These are phyloP conservation scores for Eulemur mongoz DNA, from an alignment of 2,797 vertebrate species.

Conservation along the genomic window DNA sequence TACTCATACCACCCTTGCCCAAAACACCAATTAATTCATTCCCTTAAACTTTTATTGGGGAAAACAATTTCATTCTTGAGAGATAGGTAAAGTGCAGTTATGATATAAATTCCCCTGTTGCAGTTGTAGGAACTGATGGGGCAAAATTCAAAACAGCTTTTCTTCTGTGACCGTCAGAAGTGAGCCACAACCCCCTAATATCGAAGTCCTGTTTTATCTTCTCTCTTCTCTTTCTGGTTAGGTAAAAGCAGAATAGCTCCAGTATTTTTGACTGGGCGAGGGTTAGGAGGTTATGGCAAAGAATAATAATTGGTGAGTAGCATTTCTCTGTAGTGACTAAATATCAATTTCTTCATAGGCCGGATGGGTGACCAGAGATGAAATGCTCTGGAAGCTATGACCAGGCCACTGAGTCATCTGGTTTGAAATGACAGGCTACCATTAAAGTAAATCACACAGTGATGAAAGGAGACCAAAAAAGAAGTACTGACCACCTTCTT, in stretches of 20 bases:
- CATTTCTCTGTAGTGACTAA: background rate
- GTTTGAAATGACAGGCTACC: background rate
- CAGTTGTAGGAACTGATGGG: background rate
- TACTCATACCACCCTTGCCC: background rate
- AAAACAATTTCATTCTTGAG: background rate
- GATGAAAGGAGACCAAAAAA: background rate
- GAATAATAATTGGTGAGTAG: background rate
- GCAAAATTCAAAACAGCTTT: background rate
- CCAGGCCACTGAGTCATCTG: conserved; percentile 9
- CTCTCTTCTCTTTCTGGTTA: background rate
- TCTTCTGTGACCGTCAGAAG: background rate
- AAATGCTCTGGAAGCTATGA: background rate
- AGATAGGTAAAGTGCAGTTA: background rate
- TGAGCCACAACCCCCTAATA: background rate
- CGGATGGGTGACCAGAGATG: background rate
- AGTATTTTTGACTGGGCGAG: background rate
- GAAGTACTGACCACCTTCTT: background rate
- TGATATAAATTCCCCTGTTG: background rate
- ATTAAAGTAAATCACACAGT: conserved; percentile 27
- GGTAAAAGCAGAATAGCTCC: background rate
- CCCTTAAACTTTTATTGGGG: background rate
- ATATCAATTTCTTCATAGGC: background rate
- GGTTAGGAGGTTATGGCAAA: background rate
- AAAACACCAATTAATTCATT: background rate
- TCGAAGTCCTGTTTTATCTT: background rate